These are phyloP conservation scores for Thysanoteuthis rhombus DNA, from an alignment of 2,888 invertebrate genomes.

Conservation along the genomic window DNA sequence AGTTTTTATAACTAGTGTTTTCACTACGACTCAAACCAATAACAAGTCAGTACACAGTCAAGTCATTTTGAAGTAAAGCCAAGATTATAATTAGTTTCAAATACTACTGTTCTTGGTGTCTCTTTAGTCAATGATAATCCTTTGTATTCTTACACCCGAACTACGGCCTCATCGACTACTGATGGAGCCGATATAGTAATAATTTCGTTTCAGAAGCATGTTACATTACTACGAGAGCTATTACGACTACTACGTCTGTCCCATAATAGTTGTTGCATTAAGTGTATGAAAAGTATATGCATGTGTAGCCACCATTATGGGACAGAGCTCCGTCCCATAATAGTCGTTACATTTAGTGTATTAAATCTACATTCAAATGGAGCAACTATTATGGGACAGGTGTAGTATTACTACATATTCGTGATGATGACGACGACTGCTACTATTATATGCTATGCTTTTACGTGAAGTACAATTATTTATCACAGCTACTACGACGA, in stretches of 20 bases:
- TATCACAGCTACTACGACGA: slow-evolving; percentile 12
- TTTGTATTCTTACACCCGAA: background rate
- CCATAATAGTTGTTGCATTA: too few relatives aligned
- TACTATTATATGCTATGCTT: background rate
- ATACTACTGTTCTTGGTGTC: background rate
- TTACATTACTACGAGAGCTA: background rate
- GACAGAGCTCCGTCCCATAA: too few relatives aligned
- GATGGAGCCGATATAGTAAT: background rate
- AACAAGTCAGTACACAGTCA: background rate
- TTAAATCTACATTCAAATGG: too few relatives aligned
- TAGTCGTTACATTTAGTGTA: too few relatives aligned
- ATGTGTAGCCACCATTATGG: too few relatives aligned
- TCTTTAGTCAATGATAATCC: background rate
- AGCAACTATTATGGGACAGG: too few relatives aligned
- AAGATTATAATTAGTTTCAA: background rate
- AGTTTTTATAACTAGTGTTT: background rate
- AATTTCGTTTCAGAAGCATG: background rate
- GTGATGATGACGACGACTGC: background rate
- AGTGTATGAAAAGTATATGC: too few relatives aligned
- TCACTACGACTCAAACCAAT: background rate
- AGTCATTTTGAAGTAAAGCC: background rate
- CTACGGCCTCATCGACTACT: background rate
- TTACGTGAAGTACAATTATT: slow-evolving; percentile 12
- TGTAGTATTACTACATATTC: background rate
- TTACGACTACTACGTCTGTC: too few relatives aligned